Evolutionary conservation across 2,888 invertebrate species (phyloP), one percentile per base, ranked within the genome.

Genomic region (Lycophotia porphyrea): DNA sequence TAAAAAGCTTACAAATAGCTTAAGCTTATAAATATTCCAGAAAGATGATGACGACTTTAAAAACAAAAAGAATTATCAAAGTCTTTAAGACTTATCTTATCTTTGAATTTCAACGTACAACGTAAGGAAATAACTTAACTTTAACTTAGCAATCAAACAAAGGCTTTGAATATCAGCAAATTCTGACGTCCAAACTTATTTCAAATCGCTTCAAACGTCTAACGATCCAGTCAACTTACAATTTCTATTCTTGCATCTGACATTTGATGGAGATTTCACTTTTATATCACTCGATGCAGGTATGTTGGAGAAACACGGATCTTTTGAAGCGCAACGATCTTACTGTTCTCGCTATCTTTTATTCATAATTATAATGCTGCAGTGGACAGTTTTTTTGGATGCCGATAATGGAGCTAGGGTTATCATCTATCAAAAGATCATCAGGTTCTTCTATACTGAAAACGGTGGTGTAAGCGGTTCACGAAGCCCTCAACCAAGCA

Each of bases 181-280:
- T 72, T 70, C 13, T 72, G 21, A 9, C 21, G 55, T 34, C 9
- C 27, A 44, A 55, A 44, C 11, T 11, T 27, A 36, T 1, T 55
- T 21, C 4, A 13, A 71, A 71, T 36, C 11, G 24, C 24, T 36
- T 27, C 0, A 58, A 55, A 36, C 18, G 8, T 27, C 2, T 18
- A 34, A 18, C 13, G 2, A 34, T 34, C 15, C 7, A 47, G 15
- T 8, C 2, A 36, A 52, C 49, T 71, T 61, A 74, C 52, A 80
- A 65, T 84, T 44, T 73, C 55, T 60, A 73, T 31, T 42, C 63
- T 27, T 71, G 61, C 49, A 71, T 64, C 21, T 44, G 71, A 70
- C 15, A 77, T 76, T 31, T 61, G 74, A 68, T 65, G 63, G 58
- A 27, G 72, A 80, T 85, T 82, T 82, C 71, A 81, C 85, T 84